phyloP scores from a whole-genome alignment of 37 sponge, comb jelly and placozoan species.

The Spongilla lacustris region DNA sequence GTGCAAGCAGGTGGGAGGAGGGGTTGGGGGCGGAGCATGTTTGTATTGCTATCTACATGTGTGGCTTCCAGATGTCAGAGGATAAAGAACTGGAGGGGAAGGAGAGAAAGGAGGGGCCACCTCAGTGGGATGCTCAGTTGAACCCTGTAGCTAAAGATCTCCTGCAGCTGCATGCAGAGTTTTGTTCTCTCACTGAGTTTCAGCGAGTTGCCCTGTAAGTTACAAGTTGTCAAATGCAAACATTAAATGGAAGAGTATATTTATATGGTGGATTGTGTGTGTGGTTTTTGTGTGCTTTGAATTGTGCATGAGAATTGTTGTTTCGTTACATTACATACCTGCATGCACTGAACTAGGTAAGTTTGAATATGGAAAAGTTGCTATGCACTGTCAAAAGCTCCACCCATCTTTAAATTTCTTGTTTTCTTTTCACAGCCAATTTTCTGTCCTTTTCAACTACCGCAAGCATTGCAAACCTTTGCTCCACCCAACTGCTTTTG shows the following conservation, averaged over 20 bases:
- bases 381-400: too few species aligned
- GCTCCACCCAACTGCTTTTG: background rate
- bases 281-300: too few species aligned
- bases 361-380: too few species aligned
- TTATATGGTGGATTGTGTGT: too few species aligned
- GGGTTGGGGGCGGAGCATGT: too few species aligned
- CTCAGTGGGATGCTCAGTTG: background rate
- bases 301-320: too few species aligned
- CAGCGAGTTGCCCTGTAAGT: background rate
- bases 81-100: background rate
- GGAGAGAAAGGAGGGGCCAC: background rate
- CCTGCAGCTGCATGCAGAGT: background rate
- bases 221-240: too few species aligned
- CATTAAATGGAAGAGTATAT: background rate
- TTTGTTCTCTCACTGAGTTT: background rate
- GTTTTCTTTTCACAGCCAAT: too few species aligned
- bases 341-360: too few species aligned
- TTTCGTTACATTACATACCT: too few species aligned
- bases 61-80: background rate
- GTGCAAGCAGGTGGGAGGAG: background rate
- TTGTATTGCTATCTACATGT: too few species aligned
- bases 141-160: background rate
- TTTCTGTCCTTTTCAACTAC: background rate
- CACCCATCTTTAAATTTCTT: too few species aligned
- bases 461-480: background rate